Evolutionary conservation across 2,113 vertebrate genomes (phyloP).

Genomic region (Falcunculus frontatus): DNA sequence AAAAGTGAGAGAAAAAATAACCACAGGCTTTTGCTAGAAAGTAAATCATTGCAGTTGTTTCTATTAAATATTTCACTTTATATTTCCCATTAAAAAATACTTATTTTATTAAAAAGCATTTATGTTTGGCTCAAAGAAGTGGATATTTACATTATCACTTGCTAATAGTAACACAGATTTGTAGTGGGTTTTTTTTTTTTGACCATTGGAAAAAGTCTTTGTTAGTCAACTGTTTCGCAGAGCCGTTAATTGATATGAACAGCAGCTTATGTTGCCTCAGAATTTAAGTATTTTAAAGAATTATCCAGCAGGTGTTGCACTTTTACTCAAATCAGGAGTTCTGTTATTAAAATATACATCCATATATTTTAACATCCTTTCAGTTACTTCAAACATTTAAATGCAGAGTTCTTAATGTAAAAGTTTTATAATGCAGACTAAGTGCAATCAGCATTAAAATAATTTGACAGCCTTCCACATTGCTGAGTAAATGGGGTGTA

Average conservation of each 20-base stretch:
- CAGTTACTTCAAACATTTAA: background rate
- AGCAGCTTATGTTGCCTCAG: background rate
- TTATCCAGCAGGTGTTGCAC: background rate
- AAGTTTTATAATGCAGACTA: background rate
- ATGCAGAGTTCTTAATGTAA: background rate
- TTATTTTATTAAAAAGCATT: background rate
- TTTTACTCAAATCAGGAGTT: background rate
- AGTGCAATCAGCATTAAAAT: conserved; percentile 40
- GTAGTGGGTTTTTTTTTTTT: background rate
- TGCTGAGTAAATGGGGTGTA: conserved; percentile 6
- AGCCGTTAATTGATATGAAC: background rate
- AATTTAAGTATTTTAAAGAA: background rate
- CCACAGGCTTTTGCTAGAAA: background rate
- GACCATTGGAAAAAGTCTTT: background rate
- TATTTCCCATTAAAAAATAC: background rate
- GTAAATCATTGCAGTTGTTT: background rate
- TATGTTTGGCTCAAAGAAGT: background rate
- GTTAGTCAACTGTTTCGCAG: background rate
- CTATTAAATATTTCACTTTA: background rate
- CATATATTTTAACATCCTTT: background rate
- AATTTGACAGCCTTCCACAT: conserved; percentile 36
- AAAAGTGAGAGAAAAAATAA: background rate
- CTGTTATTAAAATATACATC: background rate
- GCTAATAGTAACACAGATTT: background rate
- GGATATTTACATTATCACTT: background rate